A percentile compares a stretch with the other conserved stretches of the same genome.
Conservation (phyloP, 1,140 invertebrate genomes). For the Caenorhabditis elegans region DNA sequence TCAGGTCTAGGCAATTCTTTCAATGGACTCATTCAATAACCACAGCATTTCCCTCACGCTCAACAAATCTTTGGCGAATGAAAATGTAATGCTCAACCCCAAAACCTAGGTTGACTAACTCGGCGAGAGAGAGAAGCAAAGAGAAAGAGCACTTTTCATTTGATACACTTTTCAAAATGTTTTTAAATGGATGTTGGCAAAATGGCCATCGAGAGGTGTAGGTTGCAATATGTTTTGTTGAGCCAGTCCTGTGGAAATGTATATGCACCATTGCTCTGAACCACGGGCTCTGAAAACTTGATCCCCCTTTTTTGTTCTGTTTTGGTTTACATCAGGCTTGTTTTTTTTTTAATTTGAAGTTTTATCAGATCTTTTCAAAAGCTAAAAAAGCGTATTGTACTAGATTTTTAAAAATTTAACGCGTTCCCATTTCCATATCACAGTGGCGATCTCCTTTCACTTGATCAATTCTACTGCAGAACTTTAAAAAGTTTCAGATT, state of each 20-base stretch:
- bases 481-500: too few relatives aligned
- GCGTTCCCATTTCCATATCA: too few relatives aligned
- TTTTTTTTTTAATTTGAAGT: too few relatives aligned
- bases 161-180: constrained; percentile 30
- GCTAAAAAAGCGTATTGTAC: too few relatives aligned
- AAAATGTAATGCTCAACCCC: constrained; percentile 22
- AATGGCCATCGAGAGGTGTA: background rate
- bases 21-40: constrained; percentile 33
- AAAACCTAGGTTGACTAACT: constrained; percentile 8
- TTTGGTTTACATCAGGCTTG: too few relatives aligned
- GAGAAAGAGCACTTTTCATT: constrained; percentile 25
- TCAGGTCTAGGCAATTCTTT: constrained; percentile 35
- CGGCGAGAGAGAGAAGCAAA: background rate
- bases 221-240: background rate
- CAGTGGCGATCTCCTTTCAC: too few relatives aligned
- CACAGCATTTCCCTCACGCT: constrained; percentile 26
- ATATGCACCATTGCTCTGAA: background rate
- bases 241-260: background rate
- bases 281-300: too few relatives aligned
- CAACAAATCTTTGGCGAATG: constrained; percentile 25
- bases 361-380: too few relatives aligned
- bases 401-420: too few relatives aligned
- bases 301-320: too few relatives aligned
- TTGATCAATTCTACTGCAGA: too few relatives aligned
- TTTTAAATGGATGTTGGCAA: constrained; percentile 21